phyloP scores from a whole-genome alignment of 2,888 invertebrate genomes.

The Agrochola lychnidis region DNA sequence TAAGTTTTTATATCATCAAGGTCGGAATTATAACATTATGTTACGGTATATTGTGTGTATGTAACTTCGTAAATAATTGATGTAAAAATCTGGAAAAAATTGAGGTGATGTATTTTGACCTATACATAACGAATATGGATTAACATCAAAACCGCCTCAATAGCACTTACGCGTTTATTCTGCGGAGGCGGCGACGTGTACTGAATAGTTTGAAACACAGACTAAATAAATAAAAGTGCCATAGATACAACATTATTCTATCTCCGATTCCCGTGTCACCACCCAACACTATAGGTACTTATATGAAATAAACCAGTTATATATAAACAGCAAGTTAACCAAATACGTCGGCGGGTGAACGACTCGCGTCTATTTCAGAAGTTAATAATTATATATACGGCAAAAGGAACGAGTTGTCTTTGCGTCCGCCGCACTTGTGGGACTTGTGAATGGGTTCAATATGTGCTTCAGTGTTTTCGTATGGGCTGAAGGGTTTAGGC shows the following conservation, averaged over 20 bases:
- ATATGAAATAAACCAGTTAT: constrained; percentile 63
- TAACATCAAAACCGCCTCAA: too few species aligned
- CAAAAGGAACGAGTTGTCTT: constrained; percentile 69
- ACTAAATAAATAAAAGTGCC: neutral
- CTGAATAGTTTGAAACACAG: neutral
- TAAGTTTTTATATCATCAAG: too few species aligned
- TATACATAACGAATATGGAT: too few species aligned
- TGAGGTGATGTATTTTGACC: too few species aligned
- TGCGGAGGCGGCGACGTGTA: too few species aligned
- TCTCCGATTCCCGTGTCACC: constrained; percentile 45
- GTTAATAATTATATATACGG: constrained; percentile 76
- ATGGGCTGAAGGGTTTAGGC: neutral
- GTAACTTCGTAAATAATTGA: too few species aligned
- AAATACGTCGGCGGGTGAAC: constrained; percentile 81
- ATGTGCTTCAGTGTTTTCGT: constrained; percentile 42
- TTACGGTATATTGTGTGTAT: too few species aligned
- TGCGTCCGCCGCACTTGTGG: constrained; percentile 53
- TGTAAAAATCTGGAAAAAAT: too few species aligned
- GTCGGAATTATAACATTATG: too few species aligned
- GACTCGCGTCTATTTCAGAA: constrained; percentile 79
- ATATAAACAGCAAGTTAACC: constrained; percentile 70
- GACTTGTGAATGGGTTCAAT: constrained; percentile 60
- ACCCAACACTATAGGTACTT: constrained; percentile 31
- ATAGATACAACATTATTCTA: constrained; percentile 17
- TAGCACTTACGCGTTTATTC: too few species aligned